Evolutionary conservation across 2,888 invertebrate genomes (phyloP), one percentile per base, ranked within the genome.

Genomic region (Exocentrus adspersus): DNA sequence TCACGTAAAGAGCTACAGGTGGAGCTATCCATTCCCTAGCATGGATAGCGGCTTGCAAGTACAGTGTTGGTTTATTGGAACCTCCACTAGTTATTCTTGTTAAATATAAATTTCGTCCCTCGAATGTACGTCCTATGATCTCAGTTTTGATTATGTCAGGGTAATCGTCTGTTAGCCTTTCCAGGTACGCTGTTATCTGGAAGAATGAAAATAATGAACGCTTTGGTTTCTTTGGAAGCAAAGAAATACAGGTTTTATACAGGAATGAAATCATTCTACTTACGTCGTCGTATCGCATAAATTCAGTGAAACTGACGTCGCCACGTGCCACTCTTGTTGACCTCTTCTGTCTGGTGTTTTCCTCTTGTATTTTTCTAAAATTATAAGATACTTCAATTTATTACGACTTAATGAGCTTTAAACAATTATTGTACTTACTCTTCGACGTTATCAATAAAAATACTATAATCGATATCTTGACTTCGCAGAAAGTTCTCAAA

Each of bases 21-120:
- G 89, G 88, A 0, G 91, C 86, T 62, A 90, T 88, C 92, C 92
- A 92, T 81, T 92, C 92, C 51, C 91, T 86, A 0, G 88, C 86
- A 73, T 89, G 89, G 53, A 89, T 87, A 1, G 86, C 87, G 46
- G 84, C 88, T 65, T 89, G 89, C 17, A 89, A 83, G 66, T 89
- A 80, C 70, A 90, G 85, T 1, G 85, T 81, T 0, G 89, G 89
- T 59, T 87, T 87, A 10, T 54, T 58, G 64, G 79, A 70, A 45
- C 82, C 83, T 28, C 83, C 78, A 60, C 78, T 78, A 4, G 88
- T 88, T 59, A 92, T 86, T 78, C 87, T 89, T 42, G 59, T 28
- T n/a, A 86, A 85, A 60, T 86, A 86, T 48, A 92, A 78, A 2
- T 83, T 75, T 2, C 89, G 85, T 0, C 85, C 85, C 79, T 91